Base-by-base conservation (phyloP, 2,113 vertebrate species). In the Forbesichthys papilliferus region DNA sequence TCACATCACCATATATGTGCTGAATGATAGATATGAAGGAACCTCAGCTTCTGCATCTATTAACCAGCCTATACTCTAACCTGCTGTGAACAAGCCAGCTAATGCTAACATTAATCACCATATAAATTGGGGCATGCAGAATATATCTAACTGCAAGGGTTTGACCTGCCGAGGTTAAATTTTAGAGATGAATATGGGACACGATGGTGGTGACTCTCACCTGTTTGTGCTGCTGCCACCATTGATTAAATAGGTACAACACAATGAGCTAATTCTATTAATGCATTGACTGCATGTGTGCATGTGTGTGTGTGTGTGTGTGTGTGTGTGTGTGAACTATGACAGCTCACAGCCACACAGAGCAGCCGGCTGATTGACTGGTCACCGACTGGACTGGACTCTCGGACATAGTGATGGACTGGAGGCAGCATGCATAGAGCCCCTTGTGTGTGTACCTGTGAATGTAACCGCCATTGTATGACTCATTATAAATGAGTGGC, bases 101-200 rank as follows among this genome's bases (percentile, higher is more conserved):
- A 18, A 58, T 64, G 42, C 57, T 67, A 64, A 63, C 79, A 81
- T 85, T 77, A 70, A 78, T 87, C 79, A 76, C 62, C 42, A 48
- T 57, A 49, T 80, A 69, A 83, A 85, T 78, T 61, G 73, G 81
- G 87, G 64, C 74, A 73, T 79, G 66, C 70, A 77, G 72, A 57
- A 59, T 73, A 69, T 52, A 61, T 71, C 59, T 64, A 80, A 78
- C 57, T 54, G 62, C 53, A 33, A 1, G 18, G 56, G 66, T 27
- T n/a, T 10, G 36, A 14, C 13, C 9, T 46, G 36, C 36, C 14
- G 36, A 61, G 46, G 55, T 66, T 75, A 69, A 74, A 68, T 69
- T 64, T 64, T 73, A 83, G 59, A 74, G 48, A 52, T 68, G 57
- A 73, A 83, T 81, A 62, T 83, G 72, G 76, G 72, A 61, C 63